These are phyloP conservation scores for Isotomurus palustris DNA, from an alignment of 2,888 invertebrate species.

Conservation along the genomic window DNA sequence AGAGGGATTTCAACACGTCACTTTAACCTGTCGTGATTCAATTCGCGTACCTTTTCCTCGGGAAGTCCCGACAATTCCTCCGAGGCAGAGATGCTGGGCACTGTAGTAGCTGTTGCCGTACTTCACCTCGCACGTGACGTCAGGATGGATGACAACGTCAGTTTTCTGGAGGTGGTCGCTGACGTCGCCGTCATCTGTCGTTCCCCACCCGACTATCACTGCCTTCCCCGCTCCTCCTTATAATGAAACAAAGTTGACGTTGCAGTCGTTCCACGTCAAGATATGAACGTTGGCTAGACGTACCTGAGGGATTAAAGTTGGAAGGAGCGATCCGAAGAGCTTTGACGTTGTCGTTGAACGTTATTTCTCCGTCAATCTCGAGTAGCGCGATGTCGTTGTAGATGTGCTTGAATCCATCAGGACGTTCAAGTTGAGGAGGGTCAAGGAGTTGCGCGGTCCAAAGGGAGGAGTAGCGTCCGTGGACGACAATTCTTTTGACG, in stretches of 20 bases:
- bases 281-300: neutral
- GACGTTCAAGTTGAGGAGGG: no score
- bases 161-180: neutral
- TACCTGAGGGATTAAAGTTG: constrained; percentile 1
- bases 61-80: neutral
- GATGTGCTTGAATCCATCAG: neutral
- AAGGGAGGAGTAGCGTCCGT: neutral
- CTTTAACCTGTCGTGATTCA: neutral
- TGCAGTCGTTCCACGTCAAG: no score
- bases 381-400: constrained; percentile 8
- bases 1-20: neutral
- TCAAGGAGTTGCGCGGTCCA: neutral
- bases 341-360: constrained; percentile 4
- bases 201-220: constrained; percentile 14
- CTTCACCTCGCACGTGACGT: neutral
- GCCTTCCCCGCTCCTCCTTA: no score
- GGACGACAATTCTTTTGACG: neutral
- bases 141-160: neutral
- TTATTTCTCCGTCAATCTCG: constrained; percentile 3
- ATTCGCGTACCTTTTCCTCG: neutral
- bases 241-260: no score
- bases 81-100: neutral
- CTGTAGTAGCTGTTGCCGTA: neutral
- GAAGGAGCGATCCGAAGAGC: neutral
- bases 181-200: neutral